A percentile compares a stretch with the other conserved stretches of the same genome.
These are phyloP conservation scores for Casuarius casuarius DNA, from an alignment of 2,113 vertebrate species.

Conservation along the genomic window DNA sequence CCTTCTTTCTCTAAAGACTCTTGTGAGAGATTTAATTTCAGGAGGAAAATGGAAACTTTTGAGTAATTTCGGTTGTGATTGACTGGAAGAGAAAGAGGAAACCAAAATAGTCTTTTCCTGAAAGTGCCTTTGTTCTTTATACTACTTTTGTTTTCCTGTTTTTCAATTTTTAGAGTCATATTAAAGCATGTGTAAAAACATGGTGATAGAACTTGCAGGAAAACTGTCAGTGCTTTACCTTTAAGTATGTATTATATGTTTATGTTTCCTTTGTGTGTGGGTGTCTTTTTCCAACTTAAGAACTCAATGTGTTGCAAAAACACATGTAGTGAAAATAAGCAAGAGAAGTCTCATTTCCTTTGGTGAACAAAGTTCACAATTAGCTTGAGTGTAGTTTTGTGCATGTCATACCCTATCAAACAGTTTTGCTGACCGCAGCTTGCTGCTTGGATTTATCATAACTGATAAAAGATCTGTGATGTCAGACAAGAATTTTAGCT, in stretches of 20 bases:
- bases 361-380: constrained; percentile 58
- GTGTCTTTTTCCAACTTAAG: constrained; percentile 73
- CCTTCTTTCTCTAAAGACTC: background rate
- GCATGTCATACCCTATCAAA: constrained; percentile 32
- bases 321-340: constrained; percentile 73
- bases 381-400: constrained; percentile 42
- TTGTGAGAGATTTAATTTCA: constrained; percentile 42
- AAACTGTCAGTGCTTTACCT: constrained; percentile 46
- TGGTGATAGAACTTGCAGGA: constrained; percentile 53
- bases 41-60: constrained; percentile 66
- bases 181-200: constrained; percentile 39
- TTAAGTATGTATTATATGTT: constrained; percentile 48
- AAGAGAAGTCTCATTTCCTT: constrained; percentile 64
- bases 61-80: background rate
- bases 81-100: constrained; percentile 15
- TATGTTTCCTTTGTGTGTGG: constrained; percentile 67
- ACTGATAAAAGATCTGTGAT: constrained; percentile 64
- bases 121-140: constrained; percentile 4
- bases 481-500: constrained; percentile 46
- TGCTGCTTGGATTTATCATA: constrained; percentile 37
- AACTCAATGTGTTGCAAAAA: constrained; percentile 75
- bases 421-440: constrained; percentile 41
- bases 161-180: constrained; percentile 7
- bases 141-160: constrained; percentile 40
- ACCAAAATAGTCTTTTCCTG: background rate